Evolutionary conservation across 2,113 vertebrate genomes (phyloP).

Genomic region (Bathybates hornii): DNA sequence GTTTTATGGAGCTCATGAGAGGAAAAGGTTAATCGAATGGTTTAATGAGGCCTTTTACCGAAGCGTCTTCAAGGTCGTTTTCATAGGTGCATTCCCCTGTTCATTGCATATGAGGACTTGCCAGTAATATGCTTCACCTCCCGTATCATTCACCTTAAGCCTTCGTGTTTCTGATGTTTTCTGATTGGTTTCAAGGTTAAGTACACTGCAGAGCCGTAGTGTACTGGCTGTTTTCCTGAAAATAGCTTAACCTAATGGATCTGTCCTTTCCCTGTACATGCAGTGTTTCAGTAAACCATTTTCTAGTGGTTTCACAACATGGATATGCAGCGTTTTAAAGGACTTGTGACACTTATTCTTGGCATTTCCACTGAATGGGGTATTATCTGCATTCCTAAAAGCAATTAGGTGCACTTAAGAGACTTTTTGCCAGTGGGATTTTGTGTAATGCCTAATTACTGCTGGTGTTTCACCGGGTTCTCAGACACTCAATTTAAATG

Average conservation of each 20-base stretch:
- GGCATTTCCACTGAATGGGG: background rate
- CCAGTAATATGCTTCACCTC: background rate
- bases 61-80: constrained; percentile 50
- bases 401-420: constrained; percentile 37
- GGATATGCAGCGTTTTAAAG: background rate
- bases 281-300: background rate
- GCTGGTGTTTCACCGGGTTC: constrained; percentile 16
- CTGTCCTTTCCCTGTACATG: background rate
- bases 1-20: constrained; percentile 51
- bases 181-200: background rate
- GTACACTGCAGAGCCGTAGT: background rate
- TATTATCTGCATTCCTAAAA: constrained; percentile 44
- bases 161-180: background rate
- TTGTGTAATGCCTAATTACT: constrained; percentile 35
- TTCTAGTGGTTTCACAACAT: constrained; percentile 21
- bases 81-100: constrained; percentile 6
- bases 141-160: background rate
- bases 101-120: background rate
- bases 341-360: constrained; percentile 10
- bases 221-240: background rate
- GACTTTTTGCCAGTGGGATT: background rate
- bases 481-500: background rate
- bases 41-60: constrained; percentile 65
- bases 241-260: background rate
- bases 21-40: constrained; percentile 58